Evolutionary conservation across 2,113 vertebrate genomes (phyloP), one percentile per base, ranked within the genome.

Genomic region (Amblyornis subalaris): DNA sequence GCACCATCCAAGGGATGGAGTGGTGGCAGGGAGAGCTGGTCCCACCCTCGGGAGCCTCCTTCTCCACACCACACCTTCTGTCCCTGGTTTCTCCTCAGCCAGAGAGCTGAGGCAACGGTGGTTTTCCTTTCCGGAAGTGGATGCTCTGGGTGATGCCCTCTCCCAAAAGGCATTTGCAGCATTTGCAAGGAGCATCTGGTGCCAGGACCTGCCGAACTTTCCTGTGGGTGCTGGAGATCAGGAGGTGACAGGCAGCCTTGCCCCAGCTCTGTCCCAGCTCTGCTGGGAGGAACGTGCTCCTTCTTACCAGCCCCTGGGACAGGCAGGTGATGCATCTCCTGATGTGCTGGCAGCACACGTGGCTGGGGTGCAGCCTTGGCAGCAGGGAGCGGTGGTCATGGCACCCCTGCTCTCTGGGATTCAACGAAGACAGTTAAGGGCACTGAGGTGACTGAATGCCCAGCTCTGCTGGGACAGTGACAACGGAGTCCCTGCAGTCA

Each of bases 321-420:
- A 97, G 93, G 89, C 54, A 28, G 91, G 94, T 96, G 97, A 97
- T 42, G 60, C 3, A 15, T 82, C 70, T 85, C 38, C 87, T 90
- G 84, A 66, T 2, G 19, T 70, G 62, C 54, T 1, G 0, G 57
- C 47, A 60, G 78, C 58, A n/a, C 85, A 33, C 0, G 10, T 70
- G 85, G 58, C 66, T 0, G 4, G 75, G 45, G 33, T 0, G 0
- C 5, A 40, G 54, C 44, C 70, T 51, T 57, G 79, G 64, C 54
- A 83, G 51, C 61, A 53, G 10, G 22, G 60, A 75, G 35, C 0
- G 0, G 35, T 88, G 81, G 61, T 55, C 15, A 1, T 35, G 82
- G 78, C 40, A 79, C 31, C 44, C 29, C 19, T 79, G 12, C 44
- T 85, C 24, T 71, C 18, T 12, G 78, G 79, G 64, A 42, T 86